Conservation (phyloP, 2,113 vertebrate genomes). For the Urocynchramus pylzowi region DNA sequence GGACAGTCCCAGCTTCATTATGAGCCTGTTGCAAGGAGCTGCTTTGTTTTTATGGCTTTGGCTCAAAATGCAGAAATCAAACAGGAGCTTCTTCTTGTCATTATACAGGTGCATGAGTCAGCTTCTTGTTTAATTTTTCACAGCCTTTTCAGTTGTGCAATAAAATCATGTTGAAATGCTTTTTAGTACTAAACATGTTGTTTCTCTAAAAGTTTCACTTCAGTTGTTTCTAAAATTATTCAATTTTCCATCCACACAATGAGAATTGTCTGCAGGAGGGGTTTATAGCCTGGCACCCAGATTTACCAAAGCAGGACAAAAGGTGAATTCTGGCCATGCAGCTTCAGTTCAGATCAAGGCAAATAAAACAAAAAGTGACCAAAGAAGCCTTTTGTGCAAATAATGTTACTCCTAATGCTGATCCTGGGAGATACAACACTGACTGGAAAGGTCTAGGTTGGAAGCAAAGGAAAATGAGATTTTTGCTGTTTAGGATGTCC, state of each 20-base stretch:
- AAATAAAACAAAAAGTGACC: not conserved
- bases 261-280: not conserved
- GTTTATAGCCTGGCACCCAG: not conserved
- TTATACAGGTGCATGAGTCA: conserved; percentile 57
- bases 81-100: conserved; percentile 16
- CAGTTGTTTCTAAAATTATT: not conserved
- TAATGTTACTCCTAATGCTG: not conserved
- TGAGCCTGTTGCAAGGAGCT: conserved; percentile 30
- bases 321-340: not conserved
- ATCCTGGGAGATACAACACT: not conserved
- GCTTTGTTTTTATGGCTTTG: conserved; percentile 42
- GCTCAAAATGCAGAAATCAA: conserved; percentile 37
- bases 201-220: not conserved
- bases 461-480: not conserved
- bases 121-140: conserved; percentile 47
- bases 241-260: not conserved
- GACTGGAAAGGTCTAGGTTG: not conserved
- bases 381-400: not conserved
- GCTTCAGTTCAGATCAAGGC: not conserved
- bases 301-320: not conserved
- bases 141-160: conserved; percentile 43
- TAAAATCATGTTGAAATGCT: conserved; percentile 17
- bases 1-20: not conserved
- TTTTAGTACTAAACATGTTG: not conserved
- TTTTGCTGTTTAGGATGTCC: not conserved